A percentile compares a stretch with the other conserved stretches of the same genome.
These are phyloP conservation scores for Hippocampus kuda DNA, from an alignment of 2,797 vertebrate genomes.

Conservation along the genomic window DNA sequence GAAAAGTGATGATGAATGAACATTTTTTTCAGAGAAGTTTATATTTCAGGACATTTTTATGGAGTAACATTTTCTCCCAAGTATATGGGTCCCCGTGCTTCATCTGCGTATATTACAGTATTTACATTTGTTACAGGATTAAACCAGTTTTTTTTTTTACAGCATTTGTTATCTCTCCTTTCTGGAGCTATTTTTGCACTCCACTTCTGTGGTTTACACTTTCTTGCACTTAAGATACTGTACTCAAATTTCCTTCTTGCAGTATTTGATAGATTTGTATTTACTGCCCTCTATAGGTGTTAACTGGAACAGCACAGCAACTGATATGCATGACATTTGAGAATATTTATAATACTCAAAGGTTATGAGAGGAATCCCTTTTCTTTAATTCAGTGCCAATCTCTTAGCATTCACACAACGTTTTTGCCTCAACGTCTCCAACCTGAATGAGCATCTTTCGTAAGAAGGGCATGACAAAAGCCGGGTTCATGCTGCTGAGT, in stretches of 20 bases:
- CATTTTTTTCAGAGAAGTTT: neutral
- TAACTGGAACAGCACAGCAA: conserved; percentile 12
- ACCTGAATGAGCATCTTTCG: conserved; percentile 99
- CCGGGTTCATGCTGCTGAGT: conserved; percentile 98
- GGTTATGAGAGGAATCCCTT: neutral
- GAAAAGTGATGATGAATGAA: neutral
- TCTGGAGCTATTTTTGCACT: neutral
- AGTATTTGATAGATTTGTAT: neutral
- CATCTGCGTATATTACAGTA: neutral
- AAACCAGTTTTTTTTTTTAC: neutral
- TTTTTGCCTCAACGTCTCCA: conserved; percentile 5
- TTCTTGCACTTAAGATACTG: neutral
- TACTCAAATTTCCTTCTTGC: neutral
- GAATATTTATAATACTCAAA: neutral
- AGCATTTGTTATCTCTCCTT: neutral
- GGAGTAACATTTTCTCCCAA: neutral
- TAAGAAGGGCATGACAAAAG: conserved; percentile 98
- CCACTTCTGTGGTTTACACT: neutral
- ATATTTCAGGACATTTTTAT: neutral
- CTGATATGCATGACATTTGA: neutral
- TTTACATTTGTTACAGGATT: neutral
- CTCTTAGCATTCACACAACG: neutral
- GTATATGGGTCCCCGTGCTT: neutral
- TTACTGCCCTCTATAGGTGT: conserved; percentile 45
- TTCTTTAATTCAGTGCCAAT: neutral